phyloP scores from a whole-genome alignment of 2,113 vertebrate genomes.

The Rafetus swinhoei region DNA sequence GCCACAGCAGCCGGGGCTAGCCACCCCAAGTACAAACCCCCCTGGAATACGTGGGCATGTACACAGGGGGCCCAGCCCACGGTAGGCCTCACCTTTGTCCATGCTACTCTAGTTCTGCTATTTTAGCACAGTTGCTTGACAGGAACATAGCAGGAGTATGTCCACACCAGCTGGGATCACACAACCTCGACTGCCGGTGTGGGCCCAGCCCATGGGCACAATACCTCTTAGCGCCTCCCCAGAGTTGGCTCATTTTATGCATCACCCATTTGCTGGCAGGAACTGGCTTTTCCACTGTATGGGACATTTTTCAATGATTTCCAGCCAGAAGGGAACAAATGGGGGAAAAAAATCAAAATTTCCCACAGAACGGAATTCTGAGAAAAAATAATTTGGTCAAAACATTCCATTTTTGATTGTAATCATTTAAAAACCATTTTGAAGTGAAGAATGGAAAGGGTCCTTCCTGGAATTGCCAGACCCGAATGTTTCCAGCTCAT shows the following conservation, averaged over 20 bases:
- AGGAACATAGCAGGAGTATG: not conserved
- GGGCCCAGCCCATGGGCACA: not conserved
- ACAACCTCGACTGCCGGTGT: not conserved
- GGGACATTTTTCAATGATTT: not conserved
- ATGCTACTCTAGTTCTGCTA: not conserved
- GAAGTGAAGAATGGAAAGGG: not conserved
- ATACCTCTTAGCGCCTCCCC: not conserved
- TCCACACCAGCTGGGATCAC: not conserved
- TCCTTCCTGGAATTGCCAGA: slow-evolving; percentile 33
- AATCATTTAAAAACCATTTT: not conserved
- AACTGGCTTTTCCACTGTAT: not conserved
- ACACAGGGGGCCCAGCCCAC: not conserved
- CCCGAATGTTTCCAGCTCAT: slow-evolving; percentile 33
- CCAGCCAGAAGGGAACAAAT: not conserved
- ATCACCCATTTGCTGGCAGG: not conserved
- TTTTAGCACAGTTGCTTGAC: not conserved
- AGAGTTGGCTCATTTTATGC: not conserved
- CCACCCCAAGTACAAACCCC: not conserved
- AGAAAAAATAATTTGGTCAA: not conserved
- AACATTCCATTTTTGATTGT: not conserved
- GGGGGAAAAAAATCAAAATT: not conserved
- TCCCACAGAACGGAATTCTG: not conserved
- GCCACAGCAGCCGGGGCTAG: not conserved
- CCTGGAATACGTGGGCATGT: not conserved
- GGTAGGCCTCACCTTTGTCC: not conserved